Conservation (phyloP, 1,140 invertebrate genomes). For the Drosophila simulans region DNA sequence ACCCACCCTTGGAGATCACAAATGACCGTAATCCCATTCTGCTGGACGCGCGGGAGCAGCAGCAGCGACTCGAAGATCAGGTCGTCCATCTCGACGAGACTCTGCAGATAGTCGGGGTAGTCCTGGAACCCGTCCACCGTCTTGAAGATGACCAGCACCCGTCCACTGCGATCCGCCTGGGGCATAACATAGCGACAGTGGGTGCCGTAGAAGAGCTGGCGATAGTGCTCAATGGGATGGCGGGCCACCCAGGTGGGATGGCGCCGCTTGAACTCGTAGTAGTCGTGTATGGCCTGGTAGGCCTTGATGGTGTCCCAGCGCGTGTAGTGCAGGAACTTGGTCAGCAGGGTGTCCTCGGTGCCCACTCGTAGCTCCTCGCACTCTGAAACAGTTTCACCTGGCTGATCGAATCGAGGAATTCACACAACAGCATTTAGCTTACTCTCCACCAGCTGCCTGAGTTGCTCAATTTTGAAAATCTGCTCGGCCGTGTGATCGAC, state of each 20-base stretch:
- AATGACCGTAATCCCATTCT: conserved; percentile 77
- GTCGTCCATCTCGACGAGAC: conserved; percentile 80
- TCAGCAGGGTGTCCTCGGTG: conserved; percentile 69
- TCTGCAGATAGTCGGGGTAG: conserved; percentile 73
- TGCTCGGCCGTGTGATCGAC: conserved; percentile 53
- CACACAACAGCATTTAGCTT: conserved; percentile 22
- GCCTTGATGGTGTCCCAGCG: conserved; percentile 70
- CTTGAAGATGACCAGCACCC: conserved; percentile 72
- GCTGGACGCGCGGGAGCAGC: conserved; percentile 67
- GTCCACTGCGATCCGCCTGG: conserved; percentile 66
- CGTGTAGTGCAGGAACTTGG: conserved; percentile 70
- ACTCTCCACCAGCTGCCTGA: conserved; percentile 69
- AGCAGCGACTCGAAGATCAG: conserved; percentile 78
- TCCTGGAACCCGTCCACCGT: conserved; percentile 74
- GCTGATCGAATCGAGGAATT: too few species aligned
- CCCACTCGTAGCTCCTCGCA: conserved; percentile 63
- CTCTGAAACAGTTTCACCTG: conserved; percentile 28
- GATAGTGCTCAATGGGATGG: conserved; percentile 64
- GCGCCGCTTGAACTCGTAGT: conserved; percentile 75
- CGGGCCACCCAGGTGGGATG: conserved; percentile 77
- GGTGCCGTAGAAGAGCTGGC: conserved; percentile 58
- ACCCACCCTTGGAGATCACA: conserved; percentile 70
- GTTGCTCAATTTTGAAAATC: conserved; percentile 64
- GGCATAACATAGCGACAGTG: conserved; percentile 76
- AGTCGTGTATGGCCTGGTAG: conserved; percentile 67